Conservation (phyloP, 2,797 vertebrate genomes). For the Macroramphosus scolopax region DNA sequence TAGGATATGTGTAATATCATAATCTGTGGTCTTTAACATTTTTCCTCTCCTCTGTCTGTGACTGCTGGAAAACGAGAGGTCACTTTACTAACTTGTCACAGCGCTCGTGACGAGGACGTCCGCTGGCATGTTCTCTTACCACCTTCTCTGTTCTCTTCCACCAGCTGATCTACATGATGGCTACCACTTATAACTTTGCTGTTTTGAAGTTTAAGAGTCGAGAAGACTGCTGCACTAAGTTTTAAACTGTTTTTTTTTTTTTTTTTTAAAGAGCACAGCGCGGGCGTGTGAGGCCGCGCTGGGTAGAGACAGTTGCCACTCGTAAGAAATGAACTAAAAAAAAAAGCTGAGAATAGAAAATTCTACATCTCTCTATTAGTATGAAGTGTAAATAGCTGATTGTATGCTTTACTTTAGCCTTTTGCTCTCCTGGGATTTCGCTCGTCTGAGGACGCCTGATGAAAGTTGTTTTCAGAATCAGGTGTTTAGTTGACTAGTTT, state of each 20-base stretch:
- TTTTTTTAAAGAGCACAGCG: constrained; percentile 77
- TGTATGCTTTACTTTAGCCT: constrained; percentile 81
- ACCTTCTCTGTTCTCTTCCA: constrained; percentile 86
- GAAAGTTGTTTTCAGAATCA: constrained; percentile 50
- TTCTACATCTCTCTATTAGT: constrained; percentile 79
- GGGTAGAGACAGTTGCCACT: constrained; percentile 87
- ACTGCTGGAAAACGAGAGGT: constrained; percentile 31
- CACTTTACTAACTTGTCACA: constrained; percentile 47
- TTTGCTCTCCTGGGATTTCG: constrained; percentile 66
- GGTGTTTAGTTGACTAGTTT: constrained; percentile 55
- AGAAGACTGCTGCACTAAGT: constrained; percentile 99
- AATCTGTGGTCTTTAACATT: constrained; percentile 11
- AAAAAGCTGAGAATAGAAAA: constrained; percentile 76
- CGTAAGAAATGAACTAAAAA: constrained; percentile 81
- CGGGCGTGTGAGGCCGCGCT: constrained; percentile 66
- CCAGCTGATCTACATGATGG: constrained; percentile 99
- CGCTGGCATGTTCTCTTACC: constrained; percentile 72
- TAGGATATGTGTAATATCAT: constrained; percentile 5
- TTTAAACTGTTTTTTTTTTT: constrained; percentile 83
- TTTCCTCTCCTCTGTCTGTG: constrained; percentile 13
- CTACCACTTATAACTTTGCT: constrained; percentile 99
- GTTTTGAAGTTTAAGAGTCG: constrained; percentile 99
- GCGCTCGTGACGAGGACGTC: constrained; percentile 32
- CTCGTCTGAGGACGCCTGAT: constrained; percentile 57
- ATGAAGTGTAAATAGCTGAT: constrained; percentile 91